These are phyloP conservation scores for Phalloptychus januarius DNA, from an alignment of 2,797 vertebrate genomes.

Conservation along the genomic window DNA sequence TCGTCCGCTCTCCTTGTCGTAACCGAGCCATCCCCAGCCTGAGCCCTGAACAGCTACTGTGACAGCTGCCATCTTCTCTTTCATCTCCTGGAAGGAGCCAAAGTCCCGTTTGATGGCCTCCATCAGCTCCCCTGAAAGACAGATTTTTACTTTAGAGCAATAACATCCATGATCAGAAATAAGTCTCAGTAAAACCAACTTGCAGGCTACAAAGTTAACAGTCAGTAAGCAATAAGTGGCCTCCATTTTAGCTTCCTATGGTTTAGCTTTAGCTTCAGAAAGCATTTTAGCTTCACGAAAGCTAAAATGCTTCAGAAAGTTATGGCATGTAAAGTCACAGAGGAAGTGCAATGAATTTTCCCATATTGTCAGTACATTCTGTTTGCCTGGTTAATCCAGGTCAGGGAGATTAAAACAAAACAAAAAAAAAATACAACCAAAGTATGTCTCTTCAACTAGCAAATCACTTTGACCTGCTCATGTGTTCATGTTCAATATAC, in stretches of 20 bases:
- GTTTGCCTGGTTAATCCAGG: not conserved
- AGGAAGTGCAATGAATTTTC: not conserved
- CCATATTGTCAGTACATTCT: not conserved
- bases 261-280: too few species aligned
- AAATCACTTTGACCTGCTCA: not conserved
- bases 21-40: constrained; percentile 98
- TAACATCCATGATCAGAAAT: not conserved
- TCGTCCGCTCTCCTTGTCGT: constrained; percentile 86
- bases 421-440: not conserved
- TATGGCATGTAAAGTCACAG: not conserved
- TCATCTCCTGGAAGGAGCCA: constrained; percentile 92
- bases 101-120: constrained; percentile 95
- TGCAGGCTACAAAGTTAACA: not conserved
- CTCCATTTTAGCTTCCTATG: too few species aligned
- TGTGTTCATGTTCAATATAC: not conserved
- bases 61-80: constrained; percentile 90
- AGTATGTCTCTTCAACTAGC: not conserved
- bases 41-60: constrained; percentile 96
- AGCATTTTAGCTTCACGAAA: too few species aligned
- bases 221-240: not conserved
- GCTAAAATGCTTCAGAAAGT: not conserved
- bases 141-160: not conserved
- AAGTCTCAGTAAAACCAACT: not conserved
- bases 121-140: constrained; percentile 87
- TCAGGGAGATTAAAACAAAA: not conserved